These are phyloP conservation scores for Propithecus perrieri DNA, from an alignment of 2,797 vertebrate species.

Conservation along the genomic window DNA sequence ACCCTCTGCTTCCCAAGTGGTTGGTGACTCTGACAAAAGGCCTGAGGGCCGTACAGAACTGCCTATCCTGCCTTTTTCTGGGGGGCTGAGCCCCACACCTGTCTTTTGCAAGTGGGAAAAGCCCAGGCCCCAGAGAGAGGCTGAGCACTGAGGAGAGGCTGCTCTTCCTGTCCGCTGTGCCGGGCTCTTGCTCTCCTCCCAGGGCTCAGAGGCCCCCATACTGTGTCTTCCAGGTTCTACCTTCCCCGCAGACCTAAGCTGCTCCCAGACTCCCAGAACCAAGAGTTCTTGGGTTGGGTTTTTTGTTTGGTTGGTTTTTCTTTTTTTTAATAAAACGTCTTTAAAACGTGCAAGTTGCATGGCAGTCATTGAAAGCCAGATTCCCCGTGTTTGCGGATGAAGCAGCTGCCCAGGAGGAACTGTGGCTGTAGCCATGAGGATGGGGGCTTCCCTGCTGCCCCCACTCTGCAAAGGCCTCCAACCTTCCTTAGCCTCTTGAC, in stretches of 20 bases:
- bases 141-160: neutral
- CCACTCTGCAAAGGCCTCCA: neutral
- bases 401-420: neutral
- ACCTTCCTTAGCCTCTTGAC: neutral
- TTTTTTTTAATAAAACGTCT: conserved; percentile 68
- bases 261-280: conserved; percentile 62
- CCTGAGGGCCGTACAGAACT: neutral
- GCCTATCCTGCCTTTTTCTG: neutral
- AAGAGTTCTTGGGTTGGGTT: conserved; percentile 61
- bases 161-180: neutral
- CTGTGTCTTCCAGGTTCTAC: conserved; percentile 68
- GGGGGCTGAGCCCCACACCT: neutral
- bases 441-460: neutral
- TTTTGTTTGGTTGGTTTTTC: conserved; percentile 41
- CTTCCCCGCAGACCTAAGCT: conserved; percentile 54
- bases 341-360: conserved; percentile 6
- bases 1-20: neutral
- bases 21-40: conserved; percentile 8
- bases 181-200: neutral
- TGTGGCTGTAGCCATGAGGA: neutral
- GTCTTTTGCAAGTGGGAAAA: neutral
- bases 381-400: neutral
- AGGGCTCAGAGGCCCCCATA: neutral
- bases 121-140: neutral
- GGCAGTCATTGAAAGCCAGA: neutral